These are phyloP conservation scores for Odontophorus gujanensis DNA, from an alignment of 2,113 vertebrate species.

Conservation along the genomic window DNA sequence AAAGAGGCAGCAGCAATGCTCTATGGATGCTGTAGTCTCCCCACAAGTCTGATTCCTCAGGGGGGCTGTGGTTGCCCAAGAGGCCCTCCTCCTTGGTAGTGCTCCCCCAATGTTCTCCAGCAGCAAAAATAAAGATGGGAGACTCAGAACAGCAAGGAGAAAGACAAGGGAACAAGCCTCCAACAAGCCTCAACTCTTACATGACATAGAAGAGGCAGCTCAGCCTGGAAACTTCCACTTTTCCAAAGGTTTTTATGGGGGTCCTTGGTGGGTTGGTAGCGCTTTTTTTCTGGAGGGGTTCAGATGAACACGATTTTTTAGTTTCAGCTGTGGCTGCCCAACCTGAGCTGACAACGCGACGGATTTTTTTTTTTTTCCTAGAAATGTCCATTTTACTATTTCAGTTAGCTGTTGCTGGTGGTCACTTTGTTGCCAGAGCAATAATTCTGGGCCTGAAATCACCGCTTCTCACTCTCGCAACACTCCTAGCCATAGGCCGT, in stretches of 20 bases:
- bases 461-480: slow-evolving; percentile 17
- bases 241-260: not conserved
- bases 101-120: not conserved
- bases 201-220: not conserved
- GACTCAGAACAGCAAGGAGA: not conserved
- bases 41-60: not conserved
- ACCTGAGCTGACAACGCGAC: not conserved
- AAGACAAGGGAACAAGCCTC: not conserved
- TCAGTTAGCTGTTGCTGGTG: not conserved
- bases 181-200: rapidly evolving
- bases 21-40: rapidly evolving
- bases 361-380: not conserved
- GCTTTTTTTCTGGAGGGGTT: not conserved
- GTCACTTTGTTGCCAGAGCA: not conserved
- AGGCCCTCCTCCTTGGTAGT: not conserved
- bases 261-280: not conserved
- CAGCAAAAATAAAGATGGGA: not conserved
- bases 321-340: not conserved
- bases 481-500: not conserved
- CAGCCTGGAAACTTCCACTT: not conserved
- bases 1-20: not conserved
- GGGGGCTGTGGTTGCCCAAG: not conserved
- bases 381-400: not conserved
- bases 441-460: not conserved
- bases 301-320: not conserved